Conservation (phyloP, 2,888 invertebrate genomes). For the Biston betularia region DNA sequence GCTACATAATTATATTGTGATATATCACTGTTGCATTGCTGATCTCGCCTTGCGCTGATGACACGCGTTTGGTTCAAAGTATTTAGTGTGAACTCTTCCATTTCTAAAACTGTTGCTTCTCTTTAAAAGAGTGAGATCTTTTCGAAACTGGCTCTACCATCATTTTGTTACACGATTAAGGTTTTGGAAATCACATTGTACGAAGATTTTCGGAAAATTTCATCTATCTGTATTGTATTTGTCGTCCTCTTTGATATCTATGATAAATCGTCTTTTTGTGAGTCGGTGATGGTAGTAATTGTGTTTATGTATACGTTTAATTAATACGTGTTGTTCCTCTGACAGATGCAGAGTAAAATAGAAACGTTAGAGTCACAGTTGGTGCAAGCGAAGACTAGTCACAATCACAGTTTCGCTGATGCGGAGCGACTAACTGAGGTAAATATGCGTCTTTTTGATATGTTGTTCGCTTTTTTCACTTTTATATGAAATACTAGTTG, state of each 20-base stretch:
- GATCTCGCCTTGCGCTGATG: too few species aligned
- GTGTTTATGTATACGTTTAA: neutral
- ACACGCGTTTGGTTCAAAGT: neutral
- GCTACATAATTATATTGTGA: too few species aligned
- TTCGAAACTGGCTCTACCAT: neutral
- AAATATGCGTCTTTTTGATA: conserved; percentile 1
- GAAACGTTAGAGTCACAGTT: conserved; percentile 78
- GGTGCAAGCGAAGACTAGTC: conserved; percentile 65
- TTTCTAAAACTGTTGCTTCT: neutral
- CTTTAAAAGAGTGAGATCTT: neutral
- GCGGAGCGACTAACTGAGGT: conserved; percentile 75
- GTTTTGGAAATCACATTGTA: conserved; percentile 10
- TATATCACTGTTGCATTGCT: too few species aligned
- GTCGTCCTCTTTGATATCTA: neutral
- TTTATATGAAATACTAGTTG: neutral
- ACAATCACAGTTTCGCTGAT: conserved; percentile 73
- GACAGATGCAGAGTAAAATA: conserved; percentile 84
- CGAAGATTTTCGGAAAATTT: neutral
- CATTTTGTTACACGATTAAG: neutral
- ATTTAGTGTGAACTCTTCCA: neutral
- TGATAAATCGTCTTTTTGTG: conserved; percentile 22
- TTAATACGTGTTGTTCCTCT: conserved; percentile 27
- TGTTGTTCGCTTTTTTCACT: neutral
- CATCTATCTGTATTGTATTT: conserved; percentile 12
- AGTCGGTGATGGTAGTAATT: conserved; percentile 55